Conservation (phyloP, 2,113 vertebrate species). For the Lipophrys pholis region DNA sequence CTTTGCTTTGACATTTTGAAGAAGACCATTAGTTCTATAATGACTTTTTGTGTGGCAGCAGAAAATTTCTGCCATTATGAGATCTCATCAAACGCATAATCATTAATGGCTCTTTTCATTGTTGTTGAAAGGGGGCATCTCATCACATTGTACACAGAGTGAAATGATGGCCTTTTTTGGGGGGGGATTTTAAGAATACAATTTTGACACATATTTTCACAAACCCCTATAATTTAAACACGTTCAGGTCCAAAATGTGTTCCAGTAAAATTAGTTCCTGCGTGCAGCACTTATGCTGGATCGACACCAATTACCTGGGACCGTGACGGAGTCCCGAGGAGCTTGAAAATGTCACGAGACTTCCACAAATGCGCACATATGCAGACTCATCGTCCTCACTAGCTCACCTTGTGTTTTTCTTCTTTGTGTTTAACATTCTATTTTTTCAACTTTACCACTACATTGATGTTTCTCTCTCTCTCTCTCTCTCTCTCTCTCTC, state of each 20-base stretch:
- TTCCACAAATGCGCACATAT: conserved; percentile 1
- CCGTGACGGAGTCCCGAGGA: conserved; percentile 21
- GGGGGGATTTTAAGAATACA: too few relatives aligned
- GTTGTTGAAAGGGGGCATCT: conserved; percentile 54
- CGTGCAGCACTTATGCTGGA: background rate
- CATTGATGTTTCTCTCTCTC: background rate
- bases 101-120: conserved; percentile 62
- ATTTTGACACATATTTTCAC: too few relatives aligned
- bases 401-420: conserved; percentile 9
- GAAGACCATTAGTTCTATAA: conserved; percentile 72
- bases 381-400: background rate
- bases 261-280: background rate
- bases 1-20: conserved; percentile 70
- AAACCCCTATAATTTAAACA: too few relatives aligned
- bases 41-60: conserved; percentile 66
- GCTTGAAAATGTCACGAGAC: conserved; percentile 38
- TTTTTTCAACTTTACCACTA: conserved; percentile 2
- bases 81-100: conserved; percentile 65
- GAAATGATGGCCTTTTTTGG: background rate
- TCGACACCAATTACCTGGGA: conserved; percentile 17
- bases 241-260: conserved; percentile 3
- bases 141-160: conserved; percentile 15
- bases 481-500: background rate
- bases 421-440: conserved; percentile 14
- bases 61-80: conserved; percentile 65